These are phyloP conservation scores for Diachrysia chrysitis DNA, from an alignment of 2,888 invertebrate genomes.

Conservation along the genomic window DNA sequence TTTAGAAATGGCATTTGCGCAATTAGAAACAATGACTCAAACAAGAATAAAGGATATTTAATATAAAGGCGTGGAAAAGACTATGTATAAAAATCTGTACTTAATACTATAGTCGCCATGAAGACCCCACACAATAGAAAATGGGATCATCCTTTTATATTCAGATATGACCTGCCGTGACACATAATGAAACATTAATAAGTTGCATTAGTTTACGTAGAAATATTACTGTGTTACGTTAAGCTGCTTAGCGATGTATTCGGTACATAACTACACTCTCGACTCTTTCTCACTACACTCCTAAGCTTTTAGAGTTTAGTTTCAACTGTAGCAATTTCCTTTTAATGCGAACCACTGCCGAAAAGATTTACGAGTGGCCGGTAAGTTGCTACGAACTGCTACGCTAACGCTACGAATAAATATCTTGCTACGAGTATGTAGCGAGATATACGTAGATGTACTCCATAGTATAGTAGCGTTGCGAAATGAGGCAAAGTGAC, in stretches of 20 bases:
- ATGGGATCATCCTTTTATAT: slow-evolving; percentile 1
- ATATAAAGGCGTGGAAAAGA: neutral
- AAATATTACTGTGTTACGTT: slow-evolving; percentile 13
- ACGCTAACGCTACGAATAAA: slow-evolving; percentile 57
- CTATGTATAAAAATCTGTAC: neutral
- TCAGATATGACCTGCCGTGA: neutral
- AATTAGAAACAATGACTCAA: neutral
- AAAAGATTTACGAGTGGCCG: slow-evolving; percentile 53
- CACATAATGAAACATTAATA: neutral
- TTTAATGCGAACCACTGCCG: slow-evolving; percentile 43
- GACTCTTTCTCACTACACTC: slow-evolving; percentile 18
- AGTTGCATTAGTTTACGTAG: neutral
- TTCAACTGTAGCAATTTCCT: slow-evolving; percentile 47
- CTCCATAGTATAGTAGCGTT: neutral
- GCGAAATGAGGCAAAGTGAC: slow-evolving; percentile 44
- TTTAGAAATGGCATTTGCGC: neutral
- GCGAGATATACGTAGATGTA: slow-evolving; percentile 1
- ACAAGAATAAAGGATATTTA: no score
- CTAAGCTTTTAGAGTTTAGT: slow-evolving; percentile 45
- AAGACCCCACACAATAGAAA: slow-evolving; percentile 1
- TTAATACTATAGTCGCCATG: neutral
- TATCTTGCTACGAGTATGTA: slow-evolving; percentile 37
- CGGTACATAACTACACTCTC: slow-evolving; percentile 17
- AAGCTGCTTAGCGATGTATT: slow-evolving; percentile 7
- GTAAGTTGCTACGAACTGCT: slow-evolving; percentile 58